Evolutionary conservation across 2,797 vertebrate genomes (phyloP), one percentile per base, ranked within the genome.

Genomic region (Myoxocephalus aenaeus): DNA sequence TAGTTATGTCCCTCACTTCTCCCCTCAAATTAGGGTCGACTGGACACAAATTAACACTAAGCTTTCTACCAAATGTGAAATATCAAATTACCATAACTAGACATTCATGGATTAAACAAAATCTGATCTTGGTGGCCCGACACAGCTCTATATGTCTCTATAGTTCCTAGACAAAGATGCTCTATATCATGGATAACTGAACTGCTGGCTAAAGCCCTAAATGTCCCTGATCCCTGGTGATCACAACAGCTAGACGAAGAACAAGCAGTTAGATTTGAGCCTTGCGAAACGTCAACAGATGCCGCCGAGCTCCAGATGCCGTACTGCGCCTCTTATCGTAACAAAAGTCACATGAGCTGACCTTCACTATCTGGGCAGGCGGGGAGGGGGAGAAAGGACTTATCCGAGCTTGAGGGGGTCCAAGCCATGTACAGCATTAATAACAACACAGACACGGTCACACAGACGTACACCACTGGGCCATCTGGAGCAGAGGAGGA

Each of bases 401-500:
- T 89, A 87, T 79, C 66, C 36, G 64, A 76, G 82, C 70, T 64
- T 36, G 65, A 18, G 29, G 75, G 77, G 88, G 82, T 82, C 83
- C 64, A 10, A 64, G 76, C 70, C 83, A 82, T 83, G 80, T 84
- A 81, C 64, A 73, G 70, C 79, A 87, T 87, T 81, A 86, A 81
- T 80, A 87, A 74, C 70, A 79, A 82, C 78, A 89, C 50, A 79
- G 22, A 85, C 62, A 71, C 46, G 0, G 65, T 51, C 75, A 36
- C 69, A 71, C 66, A 71, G 84, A 84, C 82, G 79, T 65, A 88
- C 71, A 83, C 79, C 86, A 73, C 77, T 40, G 32, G 48, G 73
- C 87, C 90, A 93, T 92, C 91, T 94, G 93, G 92, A 88, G 75
- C 78, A 76, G 70, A 73, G 54, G 67, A 86, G 86, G 85, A 89